phyloP scores from a whole-genome alignment of 2,888 invertebrate genomes.

The Smittia aterrima region DNA sequence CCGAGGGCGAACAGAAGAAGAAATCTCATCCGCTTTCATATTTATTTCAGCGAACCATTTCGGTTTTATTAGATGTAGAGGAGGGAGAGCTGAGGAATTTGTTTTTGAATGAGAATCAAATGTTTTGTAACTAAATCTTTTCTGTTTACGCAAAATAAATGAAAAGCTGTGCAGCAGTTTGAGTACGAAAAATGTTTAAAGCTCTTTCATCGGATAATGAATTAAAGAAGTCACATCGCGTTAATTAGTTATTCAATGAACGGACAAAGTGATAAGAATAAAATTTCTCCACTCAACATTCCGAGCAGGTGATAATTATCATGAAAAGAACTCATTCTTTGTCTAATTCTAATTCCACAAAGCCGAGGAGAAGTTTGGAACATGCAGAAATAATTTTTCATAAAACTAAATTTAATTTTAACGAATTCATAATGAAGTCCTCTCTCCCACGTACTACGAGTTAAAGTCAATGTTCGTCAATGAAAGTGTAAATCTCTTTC shows the following conservation, averaged over 20 bases:
- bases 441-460: too few species aligned
- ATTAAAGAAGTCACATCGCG: too few species aligned
- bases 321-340: conserved; percentile 11
- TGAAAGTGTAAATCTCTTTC: background rate
- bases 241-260: too few species aligned
- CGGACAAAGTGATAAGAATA: background rate
- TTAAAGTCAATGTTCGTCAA: background rate
- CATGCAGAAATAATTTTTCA: background rate
- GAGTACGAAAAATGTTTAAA: too few species aligned
- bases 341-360: conserved; percentile 27
- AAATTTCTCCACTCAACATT: background rate
- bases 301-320: conserved; percentile 12
- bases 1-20: background rate
- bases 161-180: too few species aligned
- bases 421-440: conserved; percentile 24
- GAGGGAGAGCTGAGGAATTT: too few species aligned
- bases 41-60: too few species aligned
- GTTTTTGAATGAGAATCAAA: too few species aligned
- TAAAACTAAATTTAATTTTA: background rate
- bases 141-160: too few species aligned
- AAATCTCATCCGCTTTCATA: background rate
- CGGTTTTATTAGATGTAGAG: too few species aligned
- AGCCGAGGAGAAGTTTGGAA: background rate
- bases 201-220: too few species aligned
- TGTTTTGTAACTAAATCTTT: too few species aligned